Evolutionary conservation across 2,888 invertebrate species (phyloP).

Genomic region (Leptinotarsa juncta): DNA sequence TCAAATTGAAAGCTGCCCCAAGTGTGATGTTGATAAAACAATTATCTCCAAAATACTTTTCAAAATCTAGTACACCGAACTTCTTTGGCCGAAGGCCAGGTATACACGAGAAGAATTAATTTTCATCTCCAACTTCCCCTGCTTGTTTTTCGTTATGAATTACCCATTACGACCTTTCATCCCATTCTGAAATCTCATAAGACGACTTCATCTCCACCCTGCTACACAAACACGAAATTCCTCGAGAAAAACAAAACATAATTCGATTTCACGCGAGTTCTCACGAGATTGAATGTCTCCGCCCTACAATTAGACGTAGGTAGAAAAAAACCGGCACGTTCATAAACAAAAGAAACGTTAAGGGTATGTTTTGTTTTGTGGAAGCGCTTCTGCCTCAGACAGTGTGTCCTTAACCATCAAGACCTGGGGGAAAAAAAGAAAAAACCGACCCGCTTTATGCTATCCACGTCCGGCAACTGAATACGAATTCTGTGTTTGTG

Average conservation of each 20-base stretch:
- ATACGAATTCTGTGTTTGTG: constrained; percentile 39
- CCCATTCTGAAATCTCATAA: constrained; percentile 1
- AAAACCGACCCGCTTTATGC: constrained; percentile 8
- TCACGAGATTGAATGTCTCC: constrained; percentile 36
- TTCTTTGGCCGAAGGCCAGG: background rate
- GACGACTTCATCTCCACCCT: constrained; percentile 4
- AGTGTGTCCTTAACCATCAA: constrained; percentile 31
- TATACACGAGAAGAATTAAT: background rate
- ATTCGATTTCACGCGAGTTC: constrained; percentile 22
- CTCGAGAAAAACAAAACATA: constrained; percentile 4
- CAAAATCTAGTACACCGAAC: background rate
- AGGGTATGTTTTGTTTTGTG: constrained; percentile 39
- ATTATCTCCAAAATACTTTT: background rate
- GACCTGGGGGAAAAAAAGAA: constrained; percentile 26
- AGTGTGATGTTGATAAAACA: too few species aligned
- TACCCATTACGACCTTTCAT: background rate
- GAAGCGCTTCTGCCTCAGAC: constrained; percentile 36
- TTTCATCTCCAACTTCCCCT: background rate
- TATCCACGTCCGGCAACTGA: constrained; percentile 30
- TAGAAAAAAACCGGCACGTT: constrained; percentile 33
- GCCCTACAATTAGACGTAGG: constrained; percentile 32
- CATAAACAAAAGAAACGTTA: constrained; percentile 41
- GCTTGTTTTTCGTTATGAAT: background rate
- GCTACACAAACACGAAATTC: background rate
- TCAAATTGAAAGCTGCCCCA: too few species aligned